Conservation (phyloP, 2,113 vertebrate species). For the Microcebus murinus region DNA sequence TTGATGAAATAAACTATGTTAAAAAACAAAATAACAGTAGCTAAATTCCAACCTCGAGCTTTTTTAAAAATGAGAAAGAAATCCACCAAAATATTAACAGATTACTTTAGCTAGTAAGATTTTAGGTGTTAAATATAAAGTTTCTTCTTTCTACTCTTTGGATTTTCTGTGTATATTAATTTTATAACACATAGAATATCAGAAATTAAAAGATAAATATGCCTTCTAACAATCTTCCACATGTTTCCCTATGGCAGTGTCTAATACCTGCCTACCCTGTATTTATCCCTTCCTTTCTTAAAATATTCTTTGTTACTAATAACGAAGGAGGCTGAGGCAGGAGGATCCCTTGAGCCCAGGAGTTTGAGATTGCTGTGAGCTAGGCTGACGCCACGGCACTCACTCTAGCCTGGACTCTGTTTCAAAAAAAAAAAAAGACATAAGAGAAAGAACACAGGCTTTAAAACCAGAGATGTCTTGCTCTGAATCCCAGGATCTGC, state of each 20-base stretch:
- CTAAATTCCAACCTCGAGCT: not conserved
- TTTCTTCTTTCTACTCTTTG: not conserved
- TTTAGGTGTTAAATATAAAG: not conserved
- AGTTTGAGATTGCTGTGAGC: too few species aligned
- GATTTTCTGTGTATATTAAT: constrained; percentile 6
- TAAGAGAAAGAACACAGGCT: not conserved
- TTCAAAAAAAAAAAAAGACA: too few species aligned
- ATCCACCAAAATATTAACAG: constrained; percentile 21
- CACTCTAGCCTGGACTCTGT: too few species aligned
- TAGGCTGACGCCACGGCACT: too few species aligned
- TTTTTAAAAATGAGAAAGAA: not conserved
- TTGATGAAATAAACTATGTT: not conserved
- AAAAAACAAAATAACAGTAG: not conserved
- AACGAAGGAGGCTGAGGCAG: not conserved
- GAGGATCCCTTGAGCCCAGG: too few species aligned
- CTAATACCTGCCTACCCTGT: not conserved
- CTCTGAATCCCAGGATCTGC: not conserved
- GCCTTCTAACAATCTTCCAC: not conserved
- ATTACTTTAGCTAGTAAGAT: not conserved
- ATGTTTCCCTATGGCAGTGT: not conserved
- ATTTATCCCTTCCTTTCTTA: not conserved
- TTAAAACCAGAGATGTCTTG: not conserved
- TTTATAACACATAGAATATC: not conserved
- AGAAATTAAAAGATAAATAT: constrained; percentile 36
- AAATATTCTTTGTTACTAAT: not conserved